phyloP scores from a whole-genome alignment of 37 sponge, comb jelly and placozoan species.

The Halichondria panicea region DNA sequence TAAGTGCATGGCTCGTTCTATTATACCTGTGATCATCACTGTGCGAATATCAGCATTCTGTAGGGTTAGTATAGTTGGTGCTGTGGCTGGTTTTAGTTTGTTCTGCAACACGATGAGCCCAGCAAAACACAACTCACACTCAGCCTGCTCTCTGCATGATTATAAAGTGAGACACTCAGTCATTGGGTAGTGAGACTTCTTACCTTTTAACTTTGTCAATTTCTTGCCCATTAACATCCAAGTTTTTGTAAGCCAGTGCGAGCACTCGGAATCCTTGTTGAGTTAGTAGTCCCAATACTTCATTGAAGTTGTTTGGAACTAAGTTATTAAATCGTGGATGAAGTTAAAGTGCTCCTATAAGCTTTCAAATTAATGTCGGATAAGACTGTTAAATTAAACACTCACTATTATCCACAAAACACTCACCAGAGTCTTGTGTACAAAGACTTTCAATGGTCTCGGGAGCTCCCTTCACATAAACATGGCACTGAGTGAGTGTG shows the following conservation, averaged over 20 bases:
- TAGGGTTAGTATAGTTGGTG: conserved; percentile 67
- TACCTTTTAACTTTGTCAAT: conserved; percentile 24
- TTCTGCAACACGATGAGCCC: conserved; percentile 93
- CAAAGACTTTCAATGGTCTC: conserved; percentile 80
- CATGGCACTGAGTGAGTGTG: conserved; percentile 40
- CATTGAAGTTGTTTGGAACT: conserved; percentile 69
- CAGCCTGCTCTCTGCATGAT: conserved; percentile 66
- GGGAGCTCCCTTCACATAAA: conserved; percentile 89
- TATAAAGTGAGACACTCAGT: no score
- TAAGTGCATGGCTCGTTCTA: background rate
- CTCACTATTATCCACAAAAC: background rate
- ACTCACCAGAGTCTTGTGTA: conserved; percentile 38
- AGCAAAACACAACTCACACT: conserved; percentile 77
- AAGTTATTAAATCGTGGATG: background rate
- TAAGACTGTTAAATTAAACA: background rate
- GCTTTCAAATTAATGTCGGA: background rate
- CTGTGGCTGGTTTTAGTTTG: conserved; percentile 78
- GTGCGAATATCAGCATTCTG: conserved; percentile 52
- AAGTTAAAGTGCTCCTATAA: background rate
- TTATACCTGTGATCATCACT: conserved; percentile 89
- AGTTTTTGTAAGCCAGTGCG: conserved; percentile 65
- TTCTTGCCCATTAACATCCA: conserved; percentile 73
- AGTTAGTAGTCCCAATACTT: conserved; percentile 54
- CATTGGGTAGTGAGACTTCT: no score
- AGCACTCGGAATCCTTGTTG: conserved; percentile 75